Evolutionary conservation across 2,888 invertebrate species (phyloP).

Genomic region (Hoplodrina blanda): DNA sequence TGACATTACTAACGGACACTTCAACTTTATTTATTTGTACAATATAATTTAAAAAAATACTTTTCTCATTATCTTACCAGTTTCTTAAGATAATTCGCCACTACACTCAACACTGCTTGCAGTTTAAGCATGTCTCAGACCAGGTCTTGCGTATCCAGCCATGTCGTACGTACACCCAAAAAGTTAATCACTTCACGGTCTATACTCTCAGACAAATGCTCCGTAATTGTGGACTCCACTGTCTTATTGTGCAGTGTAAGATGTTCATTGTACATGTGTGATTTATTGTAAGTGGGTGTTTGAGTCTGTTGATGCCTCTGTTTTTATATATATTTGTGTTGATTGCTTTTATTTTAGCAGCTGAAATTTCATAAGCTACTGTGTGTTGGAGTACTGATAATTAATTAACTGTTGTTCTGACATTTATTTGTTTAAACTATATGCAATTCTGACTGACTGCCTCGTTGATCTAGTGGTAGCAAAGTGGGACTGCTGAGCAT

Average conservation of each 20-base stretch:
- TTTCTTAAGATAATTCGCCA: conserved; percentile 10
- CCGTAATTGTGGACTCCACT: conserved; percentile 34
- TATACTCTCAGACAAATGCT: conserved; percentile 53
- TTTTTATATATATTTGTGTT: conserved; percentile 5
- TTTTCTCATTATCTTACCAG: background rate
- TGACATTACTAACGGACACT: too few species aligned
- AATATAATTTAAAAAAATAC: too few species aligned
- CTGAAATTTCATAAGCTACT: too few species aligned
- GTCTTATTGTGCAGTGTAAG: conserved; percentile 25
- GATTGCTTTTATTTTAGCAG: background rate
- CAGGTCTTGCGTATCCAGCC: conserved; percentile 69
- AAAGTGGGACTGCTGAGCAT: too few species aligned
- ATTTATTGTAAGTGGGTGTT: conserved; percentile 3
- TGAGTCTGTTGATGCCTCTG: background rate
- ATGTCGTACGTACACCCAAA: conserved; percentile 63
- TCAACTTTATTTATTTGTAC: too few species aligned
- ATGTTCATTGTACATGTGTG: conserved; percentile 2
- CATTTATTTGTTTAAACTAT: too few species aligned
- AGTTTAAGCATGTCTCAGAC: conserved; percentile 55
- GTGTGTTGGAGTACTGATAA: too few species aligned
- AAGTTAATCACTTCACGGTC: conserved; percentile 68
- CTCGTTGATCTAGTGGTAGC: too few species aligned
- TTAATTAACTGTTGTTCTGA: too few species aligned
- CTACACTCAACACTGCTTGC: conserved; percentile 5
- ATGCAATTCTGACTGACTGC: too few species aligned